phyloP scores from a whole-genome alignment of 2,113 vertebrate species.

The Pardalotus punctatus region DNA sequence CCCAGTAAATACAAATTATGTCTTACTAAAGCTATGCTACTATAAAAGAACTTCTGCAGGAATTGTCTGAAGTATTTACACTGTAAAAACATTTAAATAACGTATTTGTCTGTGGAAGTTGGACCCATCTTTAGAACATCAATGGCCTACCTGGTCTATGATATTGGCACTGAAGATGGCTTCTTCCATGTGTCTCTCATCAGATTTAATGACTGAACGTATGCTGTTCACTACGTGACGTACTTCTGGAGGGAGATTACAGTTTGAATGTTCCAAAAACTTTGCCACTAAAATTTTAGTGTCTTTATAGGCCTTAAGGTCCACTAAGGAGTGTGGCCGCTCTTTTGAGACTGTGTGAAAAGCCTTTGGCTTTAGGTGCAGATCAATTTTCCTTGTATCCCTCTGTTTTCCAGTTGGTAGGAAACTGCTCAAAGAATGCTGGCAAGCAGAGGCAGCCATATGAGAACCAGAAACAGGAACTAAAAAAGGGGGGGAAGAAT shows the following conservation, averaged over 20 bases:
- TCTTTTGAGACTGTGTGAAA: constrained; percentile 73
- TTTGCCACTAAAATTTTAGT: constrained; percentile 93
- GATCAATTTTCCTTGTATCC: constrained; percentile 70
- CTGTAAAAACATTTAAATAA: neutral
- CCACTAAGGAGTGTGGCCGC: constrained; percentile 83
- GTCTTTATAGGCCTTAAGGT: constrained; percentile 91
- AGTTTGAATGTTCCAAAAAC: constrained; percentile 92
- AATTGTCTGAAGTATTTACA: neutral
- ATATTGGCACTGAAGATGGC: constrained; percentile 87
- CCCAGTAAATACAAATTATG: neutral
- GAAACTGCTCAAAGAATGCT: constrained; percentile 64
- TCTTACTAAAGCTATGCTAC: neutral
- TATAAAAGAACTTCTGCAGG: neutral
- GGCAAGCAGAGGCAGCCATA: constrained; percentile 57
- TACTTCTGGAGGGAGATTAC: constrained; percentile 87
- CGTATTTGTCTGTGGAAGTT: neutral
- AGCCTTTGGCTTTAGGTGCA: constrained; percentile 74
- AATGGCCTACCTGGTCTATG: constrained; percentile 84
- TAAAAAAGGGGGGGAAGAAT: constrained; percentile 58
- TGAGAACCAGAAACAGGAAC: constrained; percentile 67
- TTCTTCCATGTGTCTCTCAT: constrained; percentile 91
- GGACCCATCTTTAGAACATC: neutral
- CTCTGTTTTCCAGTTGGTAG: constrained; percentile 67
- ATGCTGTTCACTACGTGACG: constrained; percentile 90
- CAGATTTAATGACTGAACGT: constrained; percentile 84